A percentile compares a stretch with the other conserved stretches of the same genome.
phyloP scores from a whole-genome alignment of 2,113 vertebrate genomes.

The Rhizomys pruinosus region DNA sequence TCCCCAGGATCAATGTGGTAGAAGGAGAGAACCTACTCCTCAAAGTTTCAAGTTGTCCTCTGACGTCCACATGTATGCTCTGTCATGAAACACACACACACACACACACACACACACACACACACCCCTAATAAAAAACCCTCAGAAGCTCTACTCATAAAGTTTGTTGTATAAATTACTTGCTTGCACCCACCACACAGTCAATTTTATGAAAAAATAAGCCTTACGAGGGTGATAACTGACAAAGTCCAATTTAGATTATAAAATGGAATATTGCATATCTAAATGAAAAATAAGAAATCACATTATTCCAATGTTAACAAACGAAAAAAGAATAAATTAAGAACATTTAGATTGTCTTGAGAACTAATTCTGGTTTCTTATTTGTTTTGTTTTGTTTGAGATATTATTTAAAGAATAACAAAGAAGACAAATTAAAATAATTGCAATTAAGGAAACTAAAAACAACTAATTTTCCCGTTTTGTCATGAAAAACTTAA shows the following conservation, averaged over 20 bases:
- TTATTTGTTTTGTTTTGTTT: too few species aligned
- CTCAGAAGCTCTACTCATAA: neutral
- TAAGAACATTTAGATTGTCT: slow-evolving; percentile 1
- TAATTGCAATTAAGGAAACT: neutral
- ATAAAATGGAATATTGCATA: neutral
- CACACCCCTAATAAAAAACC: too few species aligned
- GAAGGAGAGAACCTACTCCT: too few species aligned
- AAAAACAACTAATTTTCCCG: neutral
- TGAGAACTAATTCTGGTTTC: too few species aligned
- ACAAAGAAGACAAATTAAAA: neutral
- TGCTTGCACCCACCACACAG: neutral
- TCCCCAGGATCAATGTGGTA: too few species aligned
- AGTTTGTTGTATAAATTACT: neutral
- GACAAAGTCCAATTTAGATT: neutral
- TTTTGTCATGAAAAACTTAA: neutral
- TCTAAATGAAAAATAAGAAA: slow-evolving; percentile 28
- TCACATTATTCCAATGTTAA: neutral
- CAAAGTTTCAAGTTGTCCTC: too few species aligned
- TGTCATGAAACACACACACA: too few species aligned
- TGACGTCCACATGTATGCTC: too few species aligned
- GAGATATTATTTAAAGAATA: too few species aligned
- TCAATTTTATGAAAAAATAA: neutral
- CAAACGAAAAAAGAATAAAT: slow-evolving; percentile 23
- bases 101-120: too few species aligned
- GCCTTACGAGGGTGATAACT: neutral